Conservation (phyloP, 1,140 invertebrate species). For the Aporrectodea caliginosa region DNA sequence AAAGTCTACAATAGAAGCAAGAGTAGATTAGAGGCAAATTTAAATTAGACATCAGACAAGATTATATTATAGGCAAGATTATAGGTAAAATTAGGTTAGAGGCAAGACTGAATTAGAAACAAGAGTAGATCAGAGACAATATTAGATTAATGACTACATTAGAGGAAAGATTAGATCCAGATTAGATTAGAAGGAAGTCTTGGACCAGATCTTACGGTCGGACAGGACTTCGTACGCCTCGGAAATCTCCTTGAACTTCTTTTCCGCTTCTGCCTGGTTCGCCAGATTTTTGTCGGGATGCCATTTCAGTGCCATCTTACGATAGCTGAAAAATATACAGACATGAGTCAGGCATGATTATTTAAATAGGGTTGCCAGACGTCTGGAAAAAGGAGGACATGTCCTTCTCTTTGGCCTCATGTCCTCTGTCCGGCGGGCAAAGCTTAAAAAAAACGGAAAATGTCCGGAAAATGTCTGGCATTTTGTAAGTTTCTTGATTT, state of each 20-base stretch:
- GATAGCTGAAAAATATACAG: constrained; percentile 67
- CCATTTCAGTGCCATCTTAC: constrained; percentile 96
- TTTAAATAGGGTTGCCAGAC: too few relatives aligned
- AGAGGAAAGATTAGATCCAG: neutral
- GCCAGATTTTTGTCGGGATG: constrained; percentile 98
- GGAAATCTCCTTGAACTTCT: constrained; percentile 95
- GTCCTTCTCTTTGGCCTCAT: too few relatives aligned
- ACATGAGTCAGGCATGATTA: neutral
- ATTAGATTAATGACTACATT: neutral
- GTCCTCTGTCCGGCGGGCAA: neutral
- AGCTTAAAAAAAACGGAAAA: neutral
- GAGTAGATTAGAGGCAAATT: too few relatives aligned
- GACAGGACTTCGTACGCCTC: constrained; percentile 98
- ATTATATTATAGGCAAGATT: neutral
- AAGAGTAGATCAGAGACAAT: neutral
- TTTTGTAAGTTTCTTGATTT: neutral
- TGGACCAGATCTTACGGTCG: constrained; percentile 70
- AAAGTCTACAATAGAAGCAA: too few relatives aligned
- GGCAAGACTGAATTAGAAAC: neutral
- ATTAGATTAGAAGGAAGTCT: neutral
- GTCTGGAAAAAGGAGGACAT: too few relatives aligned
- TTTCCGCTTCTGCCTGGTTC: constrained; percentile 89
- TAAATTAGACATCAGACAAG: neutral
- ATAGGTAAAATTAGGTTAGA: neutral
- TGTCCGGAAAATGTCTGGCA: neutral